phyloP scores from a whole-genome alignment of 2,113 vertebrate species.

The Antennarius striatus region DNA sequence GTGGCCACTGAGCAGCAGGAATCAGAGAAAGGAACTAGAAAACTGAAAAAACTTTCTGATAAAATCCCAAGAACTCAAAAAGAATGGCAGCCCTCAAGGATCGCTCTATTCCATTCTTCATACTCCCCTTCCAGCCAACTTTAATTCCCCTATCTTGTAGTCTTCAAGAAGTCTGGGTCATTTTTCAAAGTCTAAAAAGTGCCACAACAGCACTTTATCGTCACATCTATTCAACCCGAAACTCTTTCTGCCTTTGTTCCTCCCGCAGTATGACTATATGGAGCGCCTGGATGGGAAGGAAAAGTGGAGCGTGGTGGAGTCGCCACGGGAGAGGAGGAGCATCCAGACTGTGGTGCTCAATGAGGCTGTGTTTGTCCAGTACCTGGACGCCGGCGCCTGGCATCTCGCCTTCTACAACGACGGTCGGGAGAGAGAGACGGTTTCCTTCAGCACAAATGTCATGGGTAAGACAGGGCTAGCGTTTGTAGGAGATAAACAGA shows the following conservation, averaged over 20 bases:
- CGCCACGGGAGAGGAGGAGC: constrained; percentile 91
- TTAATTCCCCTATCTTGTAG: constrained; percentile 26
- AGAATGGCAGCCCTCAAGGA: constrained; percentile 16
- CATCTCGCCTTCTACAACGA: constrained; percentile 99
- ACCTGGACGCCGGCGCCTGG: constrained; percentile 94
- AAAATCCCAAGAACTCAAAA: constrained; percentile 5
- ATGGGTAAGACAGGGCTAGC: constrained; percentile 82
- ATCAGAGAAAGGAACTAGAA: neutral
- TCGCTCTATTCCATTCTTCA: constrained; percentile 23
- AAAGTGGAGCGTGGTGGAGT: constrained; percentile 98
- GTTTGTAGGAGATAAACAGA: neutral
- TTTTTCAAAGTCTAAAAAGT: constrained; percentile 32
- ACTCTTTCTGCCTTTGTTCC: neutral
- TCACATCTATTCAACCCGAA: constrained; percentile 20
- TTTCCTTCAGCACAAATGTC: constrained; percentile 93
- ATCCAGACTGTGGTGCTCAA: constrained; percentile 98
- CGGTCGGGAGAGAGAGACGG: constrained; percentile 92
- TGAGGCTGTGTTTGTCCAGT: constrained; percentile 96
- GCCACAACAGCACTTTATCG: constrained; percentile 12
- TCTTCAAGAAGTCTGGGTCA: constrained; percentile 23
- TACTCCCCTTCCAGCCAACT: constrained; percentile 17
- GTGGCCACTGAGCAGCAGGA: constrained; percentile 1
- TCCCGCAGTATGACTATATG: constrained; percentile 94
- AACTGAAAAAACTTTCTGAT: no score
- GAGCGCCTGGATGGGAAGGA: constrained; percentile 97